Base-by-base conservation (phyloP, 2,888 invertebrate species). In the Anorthoa munda region DNA sequence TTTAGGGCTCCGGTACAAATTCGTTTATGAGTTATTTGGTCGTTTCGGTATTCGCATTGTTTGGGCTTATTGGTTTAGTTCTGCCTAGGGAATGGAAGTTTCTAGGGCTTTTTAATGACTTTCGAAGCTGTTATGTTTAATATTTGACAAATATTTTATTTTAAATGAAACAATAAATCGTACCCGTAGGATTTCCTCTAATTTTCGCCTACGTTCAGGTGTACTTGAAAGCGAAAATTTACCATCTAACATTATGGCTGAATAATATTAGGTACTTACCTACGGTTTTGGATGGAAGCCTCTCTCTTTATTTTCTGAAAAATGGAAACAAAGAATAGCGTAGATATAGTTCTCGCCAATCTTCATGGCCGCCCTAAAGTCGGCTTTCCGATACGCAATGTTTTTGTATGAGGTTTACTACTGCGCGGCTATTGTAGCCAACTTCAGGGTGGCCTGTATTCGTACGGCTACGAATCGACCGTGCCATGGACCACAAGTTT, bases 11-110 rank as follows among this genome's bases (percentile, higher is more conserved):
- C 39, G 83, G 55, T 79, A 58, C 56, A 67, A 83, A 65, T 66
- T 78, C 50, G 26, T 75, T 79, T 67, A 67, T 65, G 75, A 79
- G 65, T 74, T 83, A 82, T 83, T 77, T 73, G 66, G 64, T 58
- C 64, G 70, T 83, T 81, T 70, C 18, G 72, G 58, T 67, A 58
- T 74, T 79, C 53, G 59, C 55, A 59, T 83, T 83, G 66, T 69
- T 69, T 78, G 11, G n/a, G 56, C 64, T 79, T 79, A 75, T 67
- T 79, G 66, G 66, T 69, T 79, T 72, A 72, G 51, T 77, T 79
- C 45, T 53, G 50, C 55, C 39, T 26, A 45, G 39, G 67, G 60
- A 50, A 45, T 51, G 65, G 48, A 63, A 66, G 63, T 78, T 77
- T 77, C 45, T 61, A 66, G 51, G 58, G 68, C 53, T 63, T 76